phyloP scores from a whole-genome alignment of 2,888 invertebrate genomes.

The Folsomia candida region DNA sequence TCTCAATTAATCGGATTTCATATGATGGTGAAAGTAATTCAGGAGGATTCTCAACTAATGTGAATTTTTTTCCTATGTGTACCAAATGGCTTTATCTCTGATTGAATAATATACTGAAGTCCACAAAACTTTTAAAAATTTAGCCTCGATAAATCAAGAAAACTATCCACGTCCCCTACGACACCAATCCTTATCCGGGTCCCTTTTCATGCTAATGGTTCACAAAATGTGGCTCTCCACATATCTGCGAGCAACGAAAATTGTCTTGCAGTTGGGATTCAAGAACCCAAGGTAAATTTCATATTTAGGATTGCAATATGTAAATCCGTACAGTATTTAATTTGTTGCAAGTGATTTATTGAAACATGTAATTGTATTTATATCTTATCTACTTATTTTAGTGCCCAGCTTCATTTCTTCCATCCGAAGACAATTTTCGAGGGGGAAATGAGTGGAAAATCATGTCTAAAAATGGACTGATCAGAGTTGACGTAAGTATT shows the following conservation, averaged over 20 bases:
- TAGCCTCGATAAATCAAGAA: background rate
- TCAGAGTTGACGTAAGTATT: background rate
- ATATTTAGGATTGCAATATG: no score
- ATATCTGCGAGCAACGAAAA: conserved; percentile 61
- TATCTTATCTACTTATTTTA: no score
- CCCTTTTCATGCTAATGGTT: background rate
- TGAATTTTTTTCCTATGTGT: background rate
- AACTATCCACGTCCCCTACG: background rate
- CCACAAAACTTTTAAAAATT: background rate
- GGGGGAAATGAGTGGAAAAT: background rate
- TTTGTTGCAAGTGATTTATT: no score
- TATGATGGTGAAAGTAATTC: background rate
- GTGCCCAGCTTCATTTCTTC: conserved; percentile 4
- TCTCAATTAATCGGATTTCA: conserved; percentile 1
- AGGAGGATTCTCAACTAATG: background rate
- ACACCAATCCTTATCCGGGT: background rate
- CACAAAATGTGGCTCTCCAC: background rate
- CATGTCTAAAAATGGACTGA: background rate
- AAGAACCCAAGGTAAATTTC: conserved; percentile 54
- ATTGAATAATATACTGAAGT: background rate
- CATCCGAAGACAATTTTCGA: background rate
- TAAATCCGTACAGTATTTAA: no score
- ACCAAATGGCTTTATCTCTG: background rate
- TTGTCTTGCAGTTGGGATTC: conserved; percentile 75
- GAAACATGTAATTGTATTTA: background rate